Percentiles rank a stretch among this genome's conserved stretches.
Evolutionary conservation across 2,888 invertebrate genomes (phyloP).

Genomic region (Nomada fabriciana): DNA sequence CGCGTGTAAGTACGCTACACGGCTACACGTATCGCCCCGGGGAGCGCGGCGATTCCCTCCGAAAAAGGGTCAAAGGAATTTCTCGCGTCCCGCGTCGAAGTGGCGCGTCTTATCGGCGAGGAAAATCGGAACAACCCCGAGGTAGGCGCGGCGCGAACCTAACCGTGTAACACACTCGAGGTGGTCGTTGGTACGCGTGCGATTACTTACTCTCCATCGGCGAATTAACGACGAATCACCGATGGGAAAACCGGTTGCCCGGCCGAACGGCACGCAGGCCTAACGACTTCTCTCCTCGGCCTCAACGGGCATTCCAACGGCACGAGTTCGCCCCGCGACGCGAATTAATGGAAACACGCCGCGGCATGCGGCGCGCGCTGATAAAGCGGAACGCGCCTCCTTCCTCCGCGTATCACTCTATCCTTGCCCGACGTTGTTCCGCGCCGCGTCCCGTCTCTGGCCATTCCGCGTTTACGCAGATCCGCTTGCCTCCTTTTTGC

Average conservation of each 20-base stretch:
- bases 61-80: slow-evolving; percentile 44
- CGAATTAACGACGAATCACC: slow-evolving; percentile 82
- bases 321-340: slow-evolving; percentile 79
- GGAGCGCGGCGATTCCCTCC: slow-evolving; percentile 25
- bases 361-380: slow-evolving; percentile 76
- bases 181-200: slow-evolving; percentile 76
- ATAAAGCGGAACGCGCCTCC: slow-evolving; percentile 79
- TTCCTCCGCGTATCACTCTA: slow-evolving; percentile 62
- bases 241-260: slow-evolving; percentile 80
- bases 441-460: slow-evolving; percentile 26
- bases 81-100: slow-evolving; percentile 40
- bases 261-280: slow-evolving; percentile 74
- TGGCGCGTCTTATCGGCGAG: slow-evolving; percentile 46
- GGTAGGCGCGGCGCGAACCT: slow-evolving; percentile 65
- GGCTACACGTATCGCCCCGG: neutral
- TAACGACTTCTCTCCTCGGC: slow-evolving; percentile 77
- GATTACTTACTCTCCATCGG: slow-evolving; percentile 78
- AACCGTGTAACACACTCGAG: slow-evolving; percentile 70
- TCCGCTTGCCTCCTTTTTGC: slow-evolving; percentile 24
- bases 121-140: slow-evolving; percentile 55
- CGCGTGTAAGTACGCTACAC: neutral
- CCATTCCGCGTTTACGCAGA: slow-evolving; percentile 52
- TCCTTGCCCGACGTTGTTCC: slow-evolving; percentile 41
- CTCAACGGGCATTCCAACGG: slow-evolving; percentile 78
- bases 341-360: slow-evolving; percentile 82